Evolutionary conservation across 2,888 invertebrate species (phyloP).

Genomic region (Drosophila anomelani): DNA sequence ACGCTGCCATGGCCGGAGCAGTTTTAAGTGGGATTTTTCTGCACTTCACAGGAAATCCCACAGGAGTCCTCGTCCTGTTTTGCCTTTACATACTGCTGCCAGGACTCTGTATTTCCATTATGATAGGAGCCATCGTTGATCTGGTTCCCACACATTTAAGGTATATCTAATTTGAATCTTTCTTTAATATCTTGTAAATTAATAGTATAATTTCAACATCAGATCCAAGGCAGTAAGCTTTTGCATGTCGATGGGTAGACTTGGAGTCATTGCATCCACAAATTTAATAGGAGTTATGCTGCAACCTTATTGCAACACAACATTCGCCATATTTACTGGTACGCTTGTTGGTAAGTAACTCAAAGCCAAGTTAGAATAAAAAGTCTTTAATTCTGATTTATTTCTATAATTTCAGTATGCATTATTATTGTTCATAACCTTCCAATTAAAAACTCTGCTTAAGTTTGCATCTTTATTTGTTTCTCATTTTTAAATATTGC

Average conservation of each 20-base stretch:
- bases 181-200: not conserved
- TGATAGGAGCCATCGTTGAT: conserved; percentile 80
- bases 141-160: conserved; percentile 79
- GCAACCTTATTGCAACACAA: conserved; percentile 71
- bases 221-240: conserved; percentile 75
- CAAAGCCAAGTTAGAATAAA: not conserved
- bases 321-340: conserved; percentile 71
- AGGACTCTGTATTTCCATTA: conserved; percentile 78
- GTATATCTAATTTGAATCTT: conserved; percentile 39
- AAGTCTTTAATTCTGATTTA: not conserved
- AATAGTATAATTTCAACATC: not conserved
- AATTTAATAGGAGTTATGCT: conserved; percentile 77
- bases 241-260: conserved; percentile 72
- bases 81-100: conserved; percentile 80
- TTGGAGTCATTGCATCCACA: conserved; percentile 75
- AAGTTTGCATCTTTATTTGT: conserved; percentile 2
- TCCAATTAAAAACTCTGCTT: conserved; percentile 70
- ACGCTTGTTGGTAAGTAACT: conserved; percentile 65
- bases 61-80: conserved; percentile 76
- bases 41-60: conserved; percentile 70
- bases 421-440: conserved; percentile 65
- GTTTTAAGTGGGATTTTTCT: conserved; percentile 76
- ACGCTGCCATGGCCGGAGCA: conserved; percentile 65
- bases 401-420: conserved; percentile 66
- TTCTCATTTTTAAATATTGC: not conserved